phyloP scores from a whole-genome alignment of 2,113 vertebrate species.

The Dipodomys stephensi region DNA sequence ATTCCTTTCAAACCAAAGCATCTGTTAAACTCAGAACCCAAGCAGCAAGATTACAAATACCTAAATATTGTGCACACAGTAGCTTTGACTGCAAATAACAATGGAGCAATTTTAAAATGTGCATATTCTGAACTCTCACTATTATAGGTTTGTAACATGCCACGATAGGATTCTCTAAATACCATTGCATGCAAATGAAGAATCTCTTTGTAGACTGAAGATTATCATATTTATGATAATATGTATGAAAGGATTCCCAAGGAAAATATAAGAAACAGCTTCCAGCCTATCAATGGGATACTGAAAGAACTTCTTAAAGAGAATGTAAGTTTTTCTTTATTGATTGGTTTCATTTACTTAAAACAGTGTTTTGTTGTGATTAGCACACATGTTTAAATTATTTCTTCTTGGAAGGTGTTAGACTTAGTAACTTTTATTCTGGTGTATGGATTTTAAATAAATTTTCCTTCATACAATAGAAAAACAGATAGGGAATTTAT shows the following conservation, averaged over 20 bases:
- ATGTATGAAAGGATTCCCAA: neutral
- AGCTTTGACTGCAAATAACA: neutral
- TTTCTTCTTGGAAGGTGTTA: conserved; percentile 8
- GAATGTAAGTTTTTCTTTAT: neutral
- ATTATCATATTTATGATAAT: neutral
- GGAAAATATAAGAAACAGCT: neutral
- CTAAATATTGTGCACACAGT: neutral
- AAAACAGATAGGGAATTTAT: neutral
- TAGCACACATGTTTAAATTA: conserved; percentile 41
- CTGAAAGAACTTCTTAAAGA: neutral
- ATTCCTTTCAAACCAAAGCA: neutral
- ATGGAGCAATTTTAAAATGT: neutral
- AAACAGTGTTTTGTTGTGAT: conserved; percentile 29
- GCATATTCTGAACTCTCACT: neutral
- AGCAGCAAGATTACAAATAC: neutral
- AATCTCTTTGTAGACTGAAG: neutral
- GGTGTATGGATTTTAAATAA: neutral
- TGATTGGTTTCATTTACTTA: conserved; percentile 17
- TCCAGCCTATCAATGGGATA: neutral
- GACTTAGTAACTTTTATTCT: neutral
- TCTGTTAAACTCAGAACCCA: neutral
- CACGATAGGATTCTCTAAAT: conserved; percentile 3
- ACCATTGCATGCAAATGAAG: neutral
- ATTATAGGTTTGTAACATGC: neutral
- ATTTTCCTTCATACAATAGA: conserved; percentile 35